These are phyloP conservation scores for Fratercula arctica DNA, from an alignment of 2,797 vertebrate genomes.

Conservation along the genomic window DNA sequence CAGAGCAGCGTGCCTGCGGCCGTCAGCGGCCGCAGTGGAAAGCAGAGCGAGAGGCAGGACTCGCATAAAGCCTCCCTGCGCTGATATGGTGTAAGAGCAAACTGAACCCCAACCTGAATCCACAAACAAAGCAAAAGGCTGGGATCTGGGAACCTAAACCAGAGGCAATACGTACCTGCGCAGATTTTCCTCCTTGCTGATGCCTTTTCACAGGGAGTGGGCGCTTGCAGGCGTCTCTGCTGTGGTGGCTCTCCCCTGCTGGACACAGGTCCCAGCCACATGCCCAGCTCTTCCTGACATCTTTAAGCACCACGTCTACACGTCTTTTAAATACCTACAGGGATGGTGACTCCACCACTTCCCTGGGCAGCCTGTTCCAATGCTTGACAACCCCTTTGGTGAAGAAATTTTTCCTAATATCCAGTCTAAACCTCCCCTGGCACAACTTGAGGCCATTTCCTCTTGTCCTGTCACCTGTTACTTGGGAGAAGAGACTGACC, in stretches of 20 bases:
- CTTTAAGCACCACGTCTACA: neutral
- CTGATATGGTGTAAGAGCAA: neutral
- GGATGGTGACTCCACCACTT: neutral
- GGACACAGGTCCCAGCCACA: neutral
- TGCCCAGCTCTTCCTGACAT: neutral
- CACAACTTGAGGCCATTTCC: neutral
- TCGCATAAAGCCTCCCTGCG: too few relatives aligned
- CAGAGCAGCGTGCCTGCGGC: neutral
- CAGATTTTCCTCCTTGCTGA: neutral
- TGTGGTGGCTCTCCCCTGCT: neutral
- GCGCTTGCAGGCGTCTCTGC: neutral
- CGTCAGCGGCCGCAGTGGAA: neutral
- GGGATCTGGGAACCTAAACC: neutral
- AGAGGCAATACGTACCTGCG: neutral
- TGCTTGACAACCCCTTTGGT: neutral
- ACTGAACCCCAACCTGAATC: neutral
- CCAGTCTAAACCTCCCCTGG: neutral
- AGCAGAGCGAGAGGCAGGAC: neutral
- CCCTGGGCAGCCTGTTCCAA: neutral
- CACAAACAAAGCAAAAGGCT: neutral
- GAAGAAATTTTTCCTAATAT: neutral
- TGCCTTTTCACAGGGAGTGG: neutral
- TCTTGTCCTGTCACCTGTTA: neutral
- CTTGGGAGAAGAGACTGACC: neutral
- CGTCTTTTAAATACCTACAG: neutral